Conservation (phyloP, 2,797 vertebrate species). For the Mastacembelus armatus region DNA sequence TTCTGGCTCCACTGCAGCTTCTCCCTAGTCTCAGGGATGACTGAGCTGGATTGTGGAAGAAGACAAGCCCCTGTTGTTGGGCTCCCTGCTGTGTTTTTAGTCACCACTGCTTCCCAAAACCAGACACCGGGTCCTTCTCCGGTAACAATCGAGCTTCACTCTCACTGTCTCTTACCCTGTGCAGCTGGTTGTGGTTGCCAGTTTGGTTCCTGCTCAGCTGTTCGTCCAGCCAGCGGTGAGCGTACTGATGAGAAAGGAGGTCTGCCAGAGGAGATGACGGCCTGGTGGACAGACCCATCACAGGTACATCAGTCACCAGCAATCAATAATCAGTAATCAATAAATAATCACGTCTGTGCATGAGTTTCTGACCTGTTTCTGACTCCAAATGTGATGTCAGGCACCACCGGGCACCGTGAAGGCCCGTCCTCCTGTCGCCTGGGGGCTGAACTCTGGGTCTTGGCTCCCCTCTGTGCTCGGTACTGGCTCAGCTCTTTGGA, state of each 20-base stretch:
- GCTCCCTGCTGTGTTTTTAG: no score
- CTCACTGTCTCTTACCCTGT: conserved; percentile 25
- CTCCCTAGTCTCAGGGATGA: no score
- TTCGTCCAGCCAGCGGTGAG: conserved; percentile 43
- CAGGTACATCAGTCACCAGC: rapidly evolving
- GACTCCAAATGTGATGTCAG: conserved; percentile 52
- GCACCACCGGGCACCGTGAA: background rate
- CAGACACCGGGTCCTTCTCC: no score
- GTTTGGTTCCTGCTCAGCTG: conserved; percentile 36
- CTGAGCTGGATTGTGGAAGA: no score
- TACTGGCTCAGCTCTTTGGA: conserved; percentile 58
- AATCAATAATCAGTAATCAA: background rate
- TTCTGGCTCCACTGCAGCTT: no score
- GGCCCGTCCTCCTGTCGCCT: background rate
- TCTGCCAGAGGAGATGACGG: conserved; percentile 37
- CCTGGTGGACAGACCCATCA: conserved; percentile 35
- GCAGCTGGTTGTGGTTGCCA: conserved; percentile 2
- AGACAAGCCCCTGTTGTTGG: no score
- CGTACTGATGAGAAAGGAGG: conserved; percentile 65
- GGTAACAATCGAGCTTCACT: no score
- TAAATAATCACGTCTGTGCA: background rate
- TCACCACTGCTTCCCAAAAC: no score
- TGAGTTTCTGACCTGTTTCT: conserved; percentile 40
- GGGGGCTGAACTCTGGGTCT: background rate
- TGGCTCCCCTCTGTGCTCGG: conserved; percentile 36